Evolutionary conservation across 2,888 invertebrate genomes (phyloP).

Genomic region (Drosophila colorata): DNA sequence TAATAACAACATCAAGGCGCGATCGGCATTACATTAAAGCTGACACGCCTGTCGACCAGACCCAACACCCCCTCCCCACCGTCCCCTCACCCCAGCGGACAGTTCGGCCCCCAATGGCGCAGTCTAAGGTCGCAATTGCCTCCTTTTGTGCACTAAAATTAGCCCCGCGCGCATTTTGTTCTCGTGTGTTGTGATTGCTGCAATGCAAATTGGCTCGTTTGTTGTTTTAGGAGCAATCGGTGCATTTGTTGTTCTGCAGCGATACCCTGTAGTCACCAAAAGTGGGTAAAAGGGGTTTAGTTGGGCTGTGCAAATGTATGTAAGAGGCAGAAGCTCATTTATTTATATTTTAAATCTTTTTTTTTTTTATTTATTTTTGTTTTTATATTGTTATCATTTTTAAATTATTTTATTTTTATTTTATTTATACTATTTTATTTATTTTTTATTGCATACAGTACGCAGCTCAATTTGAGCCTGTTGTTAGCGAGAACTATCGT

Average conservation of each 20-base stretch:
- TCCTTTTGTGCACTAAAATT: conserved; percentile 60
- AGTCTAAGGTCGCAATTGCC: conserved; percentile 46
- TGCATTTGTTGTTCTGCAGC: conserved; percentile 4
- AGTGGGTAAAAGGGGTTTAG: no score
- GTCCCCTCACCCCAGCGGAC: not conserved
- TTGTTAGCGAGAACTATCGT: no score
- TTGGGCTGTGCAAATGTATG: no score
- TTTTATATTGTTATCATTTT: no score
- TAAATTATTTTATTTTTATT: no score
- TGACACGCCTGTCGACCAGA: not conserved
- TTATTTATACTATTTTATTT: no score
- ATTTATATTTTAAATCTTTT: no score
- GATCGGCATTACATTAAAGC: conserved; percentile 63
- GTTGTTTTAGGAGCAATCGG: conserved; percentile 30
- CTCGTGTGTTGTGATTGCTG: conserved; percentile 27
- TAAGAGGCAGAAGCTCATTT: no score
- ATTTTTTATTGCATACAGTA: no score
- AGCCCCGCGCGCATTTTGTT: conserved; percentile 39
- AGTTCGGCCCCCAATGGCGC: conserved; percentile 15
- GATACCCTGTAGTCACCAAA: not conserved
- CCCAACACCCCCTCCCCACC: not conserved
- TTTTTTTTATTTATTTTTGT: no score
- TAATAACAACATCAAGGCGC: conserved; percentile 37
- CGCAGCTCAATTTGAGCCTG: no score
- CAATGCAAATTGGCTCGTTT: conserved; percentile 44